Evolutionary conservation across 2,113 vertebrate genomes (phyloP).

Genomic region (Neopipo cinnamomea): DNA sequence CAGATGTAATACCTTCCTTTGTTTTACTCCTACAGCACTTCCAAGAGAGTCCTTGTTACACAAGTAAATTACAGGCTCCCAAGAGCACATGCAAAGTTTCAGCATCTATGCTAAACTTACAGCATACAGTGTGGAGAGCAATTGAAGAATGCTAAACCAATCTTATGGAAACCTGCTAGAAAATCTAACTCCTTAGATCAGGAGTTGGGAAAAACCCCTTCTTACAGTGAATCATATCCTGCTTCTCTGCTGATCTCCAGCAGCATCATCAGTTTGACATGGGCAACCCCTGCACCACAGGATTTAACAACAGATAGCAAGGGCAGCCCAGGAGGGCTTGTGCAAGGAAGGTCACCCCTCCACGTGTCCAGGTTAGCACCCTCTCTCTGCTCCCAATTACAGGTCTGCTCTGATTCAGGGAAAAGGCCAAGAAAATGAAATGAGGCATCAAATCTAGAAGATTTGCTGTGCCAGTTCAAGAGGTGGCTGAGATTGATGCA

Average conservation of each 20-base stretch:
- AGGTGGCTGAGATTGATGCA: neutral
- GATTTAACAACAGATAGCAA: neutral
- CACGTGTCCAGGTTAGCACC: neutral
- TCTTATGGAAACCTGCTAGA: neutral
- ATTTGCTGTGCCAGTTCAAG: neutral
- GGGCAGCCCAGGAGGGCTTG: neutral
- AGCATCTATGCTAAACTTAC: neutral
- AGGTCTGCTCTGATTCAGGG: neutral
- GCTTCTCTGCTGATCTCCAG: neutral
- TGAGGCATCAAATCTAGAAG: neutral
- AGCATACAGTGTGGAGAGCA: neutral
- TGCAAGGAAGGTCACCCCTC: neutral
- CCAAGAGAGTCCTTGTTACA: neutral
- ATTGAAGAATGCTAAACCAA: neutral
- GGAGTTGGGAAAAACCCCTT: neutral
- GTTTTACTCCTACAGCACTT: neutral
- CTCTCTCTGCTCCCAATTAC: neutral
- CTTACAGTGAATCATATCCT: neutral
- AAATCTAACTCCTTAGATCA: neutral
- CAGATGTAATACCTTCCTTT: neutral
- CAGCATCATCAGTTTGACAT: neutral
- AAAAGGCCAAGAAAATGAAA: neutral
- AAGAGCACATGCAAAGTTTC: neutral
- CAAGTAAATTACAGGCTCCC: neutral
- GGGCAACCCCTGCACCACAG: neutral